Evolutionary conservation across 1,140 invertebrate species (phyloP).

Genomic region (Drosophila nannoptera): DNA sequence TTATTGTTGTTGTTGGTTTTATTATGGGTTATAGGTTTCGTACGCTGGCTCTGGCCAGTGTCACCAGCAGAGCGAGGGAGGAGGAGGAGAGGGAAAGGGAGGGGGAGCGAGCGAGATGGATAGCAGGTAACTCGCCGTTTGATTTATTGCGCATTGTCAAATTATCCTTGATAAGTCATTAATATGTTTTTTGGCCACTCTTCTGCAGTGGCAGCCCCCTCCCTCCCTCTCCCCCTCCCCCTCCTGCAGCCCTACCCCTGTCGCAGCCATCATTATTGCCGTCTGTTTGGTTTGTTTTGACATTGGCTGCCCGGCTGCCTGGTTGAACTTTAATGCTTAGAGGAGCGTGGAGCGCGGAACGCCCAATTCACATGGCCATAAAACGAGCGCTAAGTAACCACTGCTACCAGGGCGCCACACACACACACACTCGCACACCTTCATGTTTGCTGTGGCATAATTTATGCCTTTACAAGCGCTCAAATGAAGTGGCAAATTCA

Average conservation of each 20-base stretch:
- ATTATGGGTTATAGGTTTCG: constrained; percentile 12
- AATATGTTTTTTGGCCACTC: constrained; percentile 67
- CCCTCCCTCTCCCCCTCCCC: background rate
- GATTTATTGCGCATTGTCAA: constrained; percentile 76
- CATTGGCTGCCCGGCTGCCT: constrained; percentile 40
- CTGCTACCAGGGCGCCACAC: constrained; percentile 23
- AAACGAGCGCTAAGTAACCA: constrained; percentile 53
- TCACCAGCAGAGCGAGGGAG: background rate
- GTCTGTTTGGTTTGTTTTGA: constrained; percentile 56
- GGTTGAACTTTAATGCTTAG: constrained; percentile 55
- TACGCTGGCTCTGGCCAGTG: background rate
- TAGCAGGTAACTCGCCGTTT: constrained; percentile 50
- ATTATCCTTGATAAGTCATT: constrained; percentile 78
- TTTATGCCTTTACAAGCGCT: constrained; percentile 72
- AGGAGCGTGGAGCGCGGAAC: constrained; percentile 49
- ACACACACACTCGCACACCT: constrained; percentile 15
- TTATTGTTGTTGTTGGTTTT: constrained; percentile 23
- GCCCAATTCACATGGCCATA: constrained; percentile 67
- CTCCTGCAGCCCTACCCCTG: constrained; percentile 1
- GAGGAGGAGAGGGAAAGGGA: background rate
- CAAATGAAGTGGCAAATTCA: constrained; percentile 78
- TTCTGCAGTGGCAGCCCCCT: background rate
- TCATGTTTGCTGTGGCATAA: constrained; percentile 38
- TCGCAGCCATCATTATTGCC: constrained; percentile 44
- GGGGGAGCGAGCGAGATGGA: constrained; percentile 15